Base-by-base conservation (phyloP, 2,888 invertebrate species). In the Cryptophagus acutangulus region DNA sequence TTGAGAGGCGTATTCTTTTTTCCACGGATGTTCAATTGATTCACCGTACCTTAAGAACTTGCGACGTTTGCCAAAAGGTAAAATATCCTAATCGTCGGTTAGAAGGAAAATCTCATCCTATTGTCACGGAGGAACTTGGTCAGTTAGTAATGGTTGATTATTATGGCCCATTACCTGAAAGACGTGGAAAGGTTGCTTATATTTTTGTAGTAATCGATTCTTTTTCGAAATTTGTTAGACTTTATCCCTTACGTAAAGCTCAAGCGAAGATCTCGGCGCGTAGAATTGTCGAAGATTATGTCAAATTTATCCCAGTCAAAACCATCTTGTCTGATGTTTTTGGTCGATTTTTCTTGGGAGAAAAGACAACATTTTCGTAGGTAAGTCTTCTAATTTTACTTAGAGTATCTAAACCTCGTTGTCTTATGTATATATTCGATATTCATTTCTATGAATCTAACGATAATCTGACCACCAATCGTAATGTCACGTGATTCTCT, bases 151-250 rank as follows among this genome's bases (percentile, higher is more conserved):
- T 48, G 5, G 46, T 47, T 1, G 54, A 54, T 36, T 36, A 44
- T 17, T 52, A 38, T 30, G 54, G 51, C 5, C 52, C 52, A 13
- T 35, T 54, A 24, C 52, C 54, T 13, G 35, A 35, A 34, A 29
- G 45, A n/a, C 18, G 39, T 8, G 29, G 38, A 3, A 33, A 40
- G 1, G 38, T 45, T 2, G 31, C 46, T n/a, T 52, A 52, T 28
- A 49, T 54, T 30, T 51, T 55, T 9, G 52, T 56, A 1, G 35
- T 48, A 5, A 30, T 56, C 2, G 48, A 56, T 36, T 24, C 37
- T n/a, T 53, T 53, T 31, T 45, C 51, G 6, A 56, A 54, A 39
- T 49, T 46, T 43, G 45, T 54, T 2, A 44, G 38, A 12, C 33
- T 55, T 2, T 54, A 52, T 38, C 36, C 51, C 4, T 10, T 43